Conservation (phyloP, 2,888 invertebrate genomes). For the Criorhina ranunculi region DNA sequence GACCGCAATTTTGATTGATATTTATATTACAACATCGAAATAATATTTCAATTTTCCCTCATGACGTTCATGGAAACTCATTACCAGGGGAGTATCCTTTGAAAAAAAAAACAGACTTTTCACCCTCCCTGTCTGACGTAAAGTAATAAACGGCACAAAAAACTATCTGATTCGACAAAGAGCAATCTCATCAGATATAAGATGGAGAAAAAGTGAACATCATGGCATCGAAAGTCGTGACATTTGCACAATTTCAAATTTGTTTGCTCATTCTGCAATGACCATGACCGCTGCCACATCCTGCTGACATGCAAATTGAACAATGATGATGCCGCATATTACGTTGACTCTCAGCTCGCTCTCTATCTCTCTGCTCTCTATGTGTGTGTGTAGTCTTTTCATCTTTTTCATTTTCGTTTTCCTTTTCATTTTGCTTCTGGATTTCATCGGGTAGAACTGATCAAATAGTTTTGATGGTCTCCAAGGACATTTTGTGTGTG, state of each 20-base stretch:
- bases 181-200: slow-evolving; percentile 47
- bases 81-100: neutral
- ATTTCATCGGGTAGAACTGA: slow-evolving; percentile 65
- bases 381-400: slow-evolving; percentile 24
- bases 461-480: slow-evolving; percentile 73
- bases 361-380: neutral
- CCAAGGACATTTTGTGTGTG: slow-evolving; percentile 55
- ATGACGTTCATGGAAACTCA: neutral
- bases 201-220: slow-evolving; percentile 50
- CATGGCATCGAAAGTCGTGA: slow-evolving; percentile 70
- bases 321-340: slow-evolving; percentile 73
- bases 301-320: slow-evolving; percentile 76
- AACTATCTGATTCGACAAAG: slow-evolving; percentile 18
- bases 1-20: slow-evolving; percentile 25
- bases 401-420: slow-evolving; percentile 44
- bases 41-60: slow-evolving; percentile 22
- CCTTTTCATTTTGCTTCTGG: slow-evolving; percentile 45
- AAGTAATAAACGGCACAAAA: neutral
- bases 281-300: slow-evolving; percentile 72
- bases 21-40: slow-evolving; percentile 15
- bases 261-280: slow-evolving; percentile 74
- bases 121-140: slow-evolving; percentile 20
- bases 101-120: slow-evolving; percentile 14
- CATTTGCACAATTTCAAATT: slow-evolving; percentile 75
- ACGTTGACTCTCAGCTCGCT: slow-evolving; percentile 44